These are phyloP conservation scores for Sterrhoptilus dennistouni DNA, from an alignment of 2,113 vertebrate species.

Conservation along the genomic window DNA sequence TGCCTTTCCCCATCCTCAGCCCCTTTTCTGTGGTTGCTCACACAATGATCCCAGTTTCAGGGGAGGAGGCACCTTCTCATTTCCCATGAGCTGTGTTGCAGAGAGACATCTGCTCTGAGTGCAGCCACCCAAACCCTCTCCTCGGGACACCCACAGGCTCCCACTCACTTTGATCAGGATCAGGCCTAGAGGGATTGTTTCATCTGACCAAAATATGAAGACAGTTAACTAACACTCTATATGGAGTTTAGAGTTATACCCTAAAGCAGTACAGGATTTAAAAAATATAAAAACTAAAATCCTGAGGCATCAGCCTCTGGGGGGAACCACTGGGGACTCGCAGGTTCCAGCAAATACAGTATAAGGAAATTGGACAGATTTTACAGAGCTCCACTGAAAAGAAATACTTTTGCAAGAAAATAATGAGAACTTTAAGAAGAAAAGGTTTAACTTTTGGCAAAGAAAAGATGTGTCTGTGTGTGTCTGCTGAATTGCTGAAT, in stretches of 20 bases:
- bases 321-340: accelerated
- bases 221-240: neutral
- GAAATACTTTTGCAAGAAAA: neutral
- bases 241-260: neutral
- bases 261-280: neutral
- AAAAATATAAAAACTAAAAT: neutral
- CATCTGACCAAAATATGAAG: neutral
- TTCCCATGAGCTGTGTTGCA: neutral
- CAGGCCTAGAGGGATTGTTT: neutral
- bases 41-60: neutral
- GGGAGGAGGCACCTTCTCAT: neutral
- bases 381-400: neutral
- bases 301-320: neutral
- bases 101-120: neutral
- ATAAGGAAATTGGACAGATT: neutral
- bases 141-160: neutral
- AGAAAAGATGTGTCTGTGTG: neutral
- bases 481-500: neutral
- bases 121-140: neutral
- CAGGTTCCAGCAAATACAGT: neutral
- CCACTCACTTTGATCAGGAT: neutral
- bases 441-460: neutral
- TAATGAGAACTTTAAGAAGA: neutral
- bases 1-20: neutral
- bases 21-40: neutral